These are phyloP conservation scores for Grus americana DNA, from an alignment of 2,113 vertebrate genomes.

Conservation along the genomic window DNA sequence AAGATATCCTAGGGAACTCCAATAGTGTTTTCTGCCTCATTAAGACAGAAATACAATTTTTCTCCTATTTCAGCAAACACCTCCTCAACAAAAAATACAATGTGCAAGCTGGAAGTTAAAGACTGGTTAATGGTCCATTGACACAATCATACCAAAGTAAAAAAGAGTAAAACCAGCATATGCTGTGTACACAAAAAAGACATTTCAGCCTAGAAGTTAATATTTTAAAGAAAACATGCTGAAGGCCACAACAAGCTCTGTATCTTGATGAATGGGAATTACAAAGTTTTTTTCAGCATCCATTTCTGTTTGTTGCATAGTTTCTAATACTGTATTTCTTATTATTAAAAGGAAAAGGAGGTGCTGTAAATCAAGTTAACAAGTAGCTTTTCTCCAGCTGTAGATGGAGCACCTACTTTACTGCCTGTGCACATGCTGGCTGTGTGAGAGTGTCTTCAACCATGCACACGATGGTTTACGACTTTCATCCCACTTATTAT, in stretches of 20 bases:
- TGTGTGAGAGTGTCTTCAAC: not conserved
- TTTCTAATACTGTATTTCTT: not conserved
- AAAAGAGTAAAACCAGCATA: not conserved
- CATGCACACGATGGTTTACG: not conserved
- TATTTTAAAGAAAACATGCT: not conserved
- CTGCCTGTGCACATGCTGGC: not conserved
- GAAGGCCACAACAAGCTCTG: not conserved
- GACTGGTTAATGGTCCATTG: not conserved
- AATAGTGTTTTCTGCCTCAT: not conserved
- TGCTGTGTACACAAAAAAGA: not conserved
- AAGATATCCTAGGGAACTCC: not conserved
- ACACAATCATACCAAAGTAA: not conserved
- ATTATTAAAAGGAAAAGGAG: not conserved
- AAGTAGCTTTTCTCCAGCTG: not conserved
- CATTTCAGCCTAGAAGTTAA: not conserved
- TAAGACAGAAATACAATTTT: not conserved
- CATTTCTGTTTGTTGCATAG: not conserved
- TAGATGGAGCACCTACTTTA: not conserved
- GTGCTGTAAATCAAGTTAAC: not conserved
- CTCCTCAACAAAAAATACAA: not conserved
- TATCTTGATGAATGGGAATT: not conserved
- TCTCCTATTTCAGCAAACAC: not conserved
- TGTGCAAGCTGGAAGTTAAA: constrained; percentile 9
- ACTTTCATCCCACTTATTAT: not conserved
- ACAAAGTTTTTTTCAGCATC: not conserved